Conservation (phyloP, 2,113 vertebrate genomes). For the Thalassarche chlororhynchos region DNA sequence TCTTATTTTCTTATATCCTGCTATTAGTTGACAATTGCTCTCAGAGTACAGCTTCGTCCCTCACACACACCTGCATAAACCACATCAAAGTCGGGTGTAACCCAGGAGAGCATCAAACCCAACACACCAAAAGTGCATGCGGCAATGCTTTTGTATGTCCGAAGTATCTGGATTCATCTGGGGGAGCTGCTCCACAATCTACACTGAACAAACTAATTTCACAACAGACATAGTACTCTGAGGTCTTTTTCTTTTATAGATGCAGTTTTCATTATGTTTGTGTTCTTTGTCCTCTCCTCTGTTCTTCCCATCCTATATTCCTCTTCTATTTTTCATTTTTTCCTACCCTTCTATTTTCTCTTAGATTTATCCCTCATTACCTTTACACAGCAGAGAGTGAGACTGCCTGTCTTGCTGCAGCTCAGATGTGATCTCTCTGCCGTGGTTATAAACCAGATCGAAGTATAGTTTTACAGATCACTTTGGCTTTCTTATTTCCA, state of each 20-base stretch:
- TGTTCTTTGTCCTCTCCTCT: neutral
- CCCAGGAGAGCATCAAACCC: neutral
- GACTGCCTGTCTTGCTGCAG: neutral
- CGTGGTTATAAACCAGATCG: neutral
- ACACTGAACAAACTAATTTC: neutral
- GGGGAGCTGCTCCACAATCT: neutral
- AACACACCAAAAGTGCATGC: neutral
- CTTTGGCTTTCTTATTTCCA: neutral
- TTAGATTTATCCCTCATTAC: neutral
- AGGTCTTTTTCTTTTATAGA: neutral
- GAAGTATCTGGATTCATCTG: neutral
- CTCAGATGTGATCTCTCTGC: neutral
- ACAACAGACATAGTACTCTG: neutral
- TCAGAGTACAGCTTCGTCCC: neutral
- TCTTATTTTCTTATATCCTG: neutral
- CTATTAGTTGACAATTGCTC: constrained; percentile 1
- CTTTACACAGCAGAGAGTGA: neutral
- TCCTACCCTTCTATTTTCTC: neutral
- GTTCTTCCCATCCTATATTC: neutral
- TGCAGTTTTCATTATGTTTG: neutral
- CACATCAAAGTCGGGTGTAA: neutral
- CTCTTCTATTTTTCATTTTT: neutral
- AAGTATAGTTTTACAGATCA: neutral
- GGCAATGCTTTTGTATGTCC: neutral
- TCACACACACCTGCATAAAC: neutral